Evolutionary conservation across 2,888 invertebrate genomes (phyloP), one percentile per base, ranked within the genome.

Genomic region (Pachliopta kotzebuea): DNA sequence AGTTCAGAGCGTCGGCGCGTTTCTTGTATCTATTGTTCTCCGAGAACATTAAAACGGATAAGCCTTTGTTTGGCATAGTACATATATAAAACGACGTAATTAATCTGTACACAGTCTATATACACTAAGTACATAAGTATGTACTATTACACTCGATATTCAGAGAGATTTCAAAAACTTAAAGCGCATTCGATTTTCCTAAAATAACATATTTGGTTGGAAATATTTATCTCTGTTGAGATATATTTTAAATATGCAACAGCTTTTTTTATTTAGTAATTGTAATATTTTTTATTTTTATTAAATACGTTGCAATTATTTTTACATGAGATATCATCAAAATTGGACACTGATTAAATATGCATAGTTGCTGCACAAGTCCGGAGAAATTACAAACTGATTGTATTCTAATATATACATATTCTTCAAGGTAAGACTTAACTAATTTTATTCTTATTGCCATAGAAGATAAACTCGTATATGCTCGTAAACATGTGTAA

Each of bases 11-110:
- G 23, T 24, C n/a, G n/a, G 26, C 58, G 24, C 42, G 42, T 49
- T 59, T 42, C 53, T 29, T 17, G 9, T n/a, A 54, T 23, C 63
- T 42, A 64, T 64, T 64, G 64, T 64, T 60, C 60, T 56, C 60
- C 56, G 42, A 4, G 49, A 54, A 56, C 56, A 60, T 60, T 21
- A 49, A 62, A 18, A 55, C 31, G 52, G 45, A 56, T 53, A n/a
- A 26, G 60, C 60, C 53, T 65, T 65, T 65, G 64, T 60, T 65
- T 60, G 56, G 21, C 24, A n/a, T 1, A 56, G 53, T 45, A 53
- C 42, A 49, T 57, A 45, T 53, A 45, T 31, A 61, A 53, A 26
- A 29, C 42, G 52, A 7, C 60, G 53, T 57, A 65, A 60, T 61
- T 56, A 56, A 53, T 20, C 49, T 45, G 49, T 26, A 50, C 29